phyloP scores from a whole-genome alignment of 2,113 vertebrate genomes.

The Mustela lutreola region DNA sequence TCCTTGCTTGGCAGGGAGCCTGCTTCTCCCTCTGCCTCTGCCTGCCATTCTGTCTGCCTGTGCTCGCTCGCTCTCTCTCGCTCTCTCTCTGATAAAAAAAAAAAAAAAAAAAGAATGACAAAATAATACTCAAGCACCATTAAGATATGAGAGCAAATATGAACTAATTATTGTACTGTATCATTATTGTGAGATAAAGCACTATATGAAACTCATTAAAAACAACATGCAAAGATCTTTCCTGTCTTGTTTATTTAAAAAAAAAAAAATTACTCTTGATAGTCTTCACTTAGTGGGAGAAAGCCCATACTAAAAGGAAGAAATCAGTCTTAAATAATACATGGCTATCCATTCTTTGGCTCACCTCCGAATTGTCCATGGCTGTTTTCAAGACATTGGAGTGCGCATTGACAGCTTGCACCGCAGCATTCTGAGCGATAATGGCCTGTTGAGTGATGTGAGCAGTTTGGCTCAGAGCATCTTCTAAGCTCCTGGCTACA shows the following conservation, averaged over 20 bases:
- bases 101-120: neutral
- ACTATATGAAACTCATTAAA: neutral
- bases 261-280: neutral
- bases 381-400: conserved; percentile 92
- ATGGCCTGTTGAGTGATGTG: conserved; percentile 92
- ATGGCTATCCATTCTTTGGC: neutral
- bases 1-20: no score
- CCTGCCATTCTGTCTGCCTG: no score
- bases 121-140: neutral
- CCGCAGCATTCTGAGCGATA: conserved; percentile 94
- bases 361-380: conserved; percentile 95
- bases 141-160: conserved; percentile 40
- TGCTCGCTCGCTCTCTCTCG: no score
- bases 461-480: conserved; percentile 89
- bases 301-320: neutral
- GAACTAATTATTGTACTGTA: neutral
- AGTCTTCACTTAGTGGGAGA: neutral
- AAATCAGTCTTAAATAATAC: neutral
- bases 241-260: neutral
- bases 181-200: neutral
- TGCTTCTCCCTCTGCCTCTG: no score
- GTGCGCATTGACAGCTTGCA: conserved; percentile 92
- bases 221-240: conserved; percentile 30
- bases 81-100: no score
- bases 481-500: conserved; percentile 91